Evolutionary conservation across 2,888 invertebrate species (phyloP).

Genomic region (Metallyticus violacea): DNA sequence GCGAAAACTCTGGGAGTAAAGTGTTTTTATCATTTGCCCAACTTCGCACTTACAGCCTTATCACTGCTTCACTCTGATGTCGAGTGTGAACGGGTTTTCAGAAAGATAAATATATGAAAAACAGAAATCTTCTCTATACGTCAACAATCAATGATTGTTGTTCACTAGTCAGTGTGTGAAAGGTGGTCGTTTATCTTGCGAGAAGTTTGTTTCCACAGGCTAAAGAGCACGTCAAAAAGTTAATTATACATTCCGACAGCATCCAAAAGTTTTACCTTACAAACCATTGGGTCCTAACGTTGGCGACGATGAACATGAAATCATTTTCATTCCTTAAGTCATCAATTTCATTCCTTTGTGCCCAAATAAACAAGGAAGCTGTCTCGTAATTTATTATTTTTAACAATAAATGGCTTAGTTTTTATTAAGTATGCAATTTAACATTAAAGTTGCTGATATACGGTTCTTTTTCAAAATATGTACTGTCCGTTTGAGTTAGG

Average conservation of each 20-base stretch:
- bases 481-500: no score
- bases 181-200: not conserved
- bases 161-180: not conserved
- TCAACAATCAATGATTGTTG: not conserved
- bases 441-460: no score
- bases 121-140: not conserved
- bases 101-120: conserved; percentile 32
- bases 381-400: no score
- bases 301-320: no score
- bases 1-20: not conserved
- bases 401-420: no score
- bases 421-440: no score
- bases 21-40: conserved; percentile 21
- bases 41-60: conserved; percentile 33
- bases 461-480: no score
- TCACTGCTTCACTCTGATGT: conserved; percentile 35
- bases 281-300: not conserved
- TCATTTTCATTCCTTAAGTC: no score
- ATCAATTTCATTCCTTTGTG: no score
- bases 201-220: not conserved
- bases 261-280: not conserved
- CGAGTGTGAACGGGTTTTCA: conserved; percentile 35
- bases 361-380: no score
- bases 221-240: not conserved
- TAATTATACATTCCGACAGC: not conserved